A percentile compares a stretch with the other conserved stretches of the same genome.
Conservation (phyloP, 2,797 vertebrate species). For the Chanos chanos region DNA sequence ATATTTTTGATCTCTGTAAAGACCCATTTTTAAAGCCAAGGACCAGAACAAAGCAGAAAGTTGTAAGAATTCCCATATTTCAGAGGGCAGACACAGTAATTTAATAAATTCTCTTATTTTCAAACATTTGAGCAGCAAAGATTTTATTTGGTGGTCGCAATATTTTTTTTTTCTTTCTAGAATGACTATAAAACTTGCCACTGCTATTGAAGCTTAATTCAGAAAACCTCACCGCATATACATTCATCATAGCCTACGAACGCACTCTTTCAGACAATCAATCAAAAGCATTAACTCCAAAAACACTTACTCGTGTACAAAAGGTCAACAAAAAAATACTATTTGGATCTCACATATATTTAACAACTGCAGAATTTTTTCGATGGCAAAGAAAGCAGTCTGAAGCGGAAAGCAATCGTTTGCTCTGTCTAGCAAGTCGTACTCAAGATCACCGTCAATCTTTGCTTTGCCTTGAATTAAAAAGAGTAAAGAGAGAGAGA, state of each 20-base stretch:
- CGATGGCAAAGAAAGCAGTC: not conserved
- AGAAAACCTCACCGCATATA: conserved; percentile 5
- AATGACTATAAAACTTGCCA: too few relatives aligned
- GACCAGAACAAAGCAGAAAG: conserved; percentile 19
- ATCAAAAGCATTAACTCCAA: conserved; percentile 28
- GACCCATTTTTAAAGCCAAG: conserved; percentile 17
- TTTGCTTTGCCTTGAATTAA: conserved; percentile 36
- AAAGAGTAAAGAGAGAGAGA: conserved; percentile 41
- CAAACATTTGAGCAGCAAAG: conserved; percentile 39
- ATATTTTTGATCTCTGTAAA: conserved; percentile 7
- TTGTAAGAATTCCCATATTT: conserved; percentile 21
- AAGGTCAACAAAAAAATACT: conserved; percentile 31
- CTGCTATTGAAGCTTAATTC: conserved; percentile 13
- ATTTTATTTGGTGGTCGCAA: conserved; percentile 7
- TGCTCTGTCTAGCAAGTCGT: conserved; percentile 2
- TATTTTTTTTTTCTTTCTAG: conserved; percentile 12
- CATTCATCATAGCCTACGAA: not conserved
- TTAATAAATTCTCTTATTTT: conserved; percentile 18
- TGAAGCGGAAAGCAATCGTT: conserved; percentile 11
- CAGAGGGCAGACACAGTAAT: conserved; percentile 14
- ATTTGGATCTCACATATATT: conserved; percentile 36
- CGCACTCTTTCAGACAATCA: not conserved
- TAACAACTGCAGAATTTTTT: conserved; percentile 12
- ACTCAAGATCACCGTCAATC: conserved; percentile 19
- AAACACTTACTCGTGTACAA: conserved; percentile 15